Evolutionary conservation across 2,797 vertebrate species (phyloP), one percentile per base, ranked within the genome.

Genomic region (Paramormyrops hopkinsi): DNA sequence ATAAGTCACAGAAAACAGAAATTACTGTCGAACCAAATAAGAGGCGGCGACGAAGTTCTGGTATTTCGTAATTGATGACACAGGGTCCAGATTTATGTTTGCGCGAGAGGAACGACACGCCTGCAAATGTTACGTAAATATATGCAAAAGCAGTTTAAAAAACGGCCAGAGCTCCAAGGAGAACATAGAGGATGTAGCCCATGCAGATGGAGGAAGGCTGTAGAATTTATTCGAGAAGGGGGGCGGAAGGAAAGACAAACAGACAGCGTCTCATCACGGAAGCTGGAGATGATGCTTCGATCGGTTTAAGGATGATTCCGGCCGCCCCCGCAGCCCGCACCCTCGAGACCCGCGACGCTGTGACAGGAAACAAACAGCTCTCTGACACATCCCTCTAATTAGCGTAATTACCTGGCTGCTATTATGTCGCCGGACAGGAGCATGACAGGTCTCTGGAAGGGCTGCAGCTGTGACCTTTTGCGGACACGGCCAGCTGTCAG

Each of bases 401-500:
- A 97, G 95, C 93, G 92, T 93, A 93, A 96, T 97, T 97, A 97
- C 94, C 96, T 96, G 95, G 95, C 79, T 89, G 94, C 93, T 94
- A 94, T 95, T 95, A 94, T 95, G 94, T 94, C 94, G 93, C 93
- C 91, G 95, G 95, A 95, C 95, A 93, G 95, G 94, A 92, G 93
- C 95, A 93, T 96, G 96, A 96, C 96, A 96, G 94, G 94, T 93
- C 95, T 95, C 90, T 88, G 89, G 93, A 94, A 95, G 93, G 93
- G 94, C 94, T 95, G 94, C 94, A 94, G 93, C 91, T 48, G 92
- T 96, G 96, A 96, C 96, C 96, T 97, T 76, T 96, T 96, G 91
- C 90, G 94, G 96, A 96, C 96, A 96, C 93, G 95, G 94, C 95
- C 96, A 95, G 96, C 95, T 96, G 96, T 95, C 96, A 95, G 94